phyloP scores from a whole-genome alignment of 2,113 vertebrate genomes.

The Bubo bubo region DNA sequence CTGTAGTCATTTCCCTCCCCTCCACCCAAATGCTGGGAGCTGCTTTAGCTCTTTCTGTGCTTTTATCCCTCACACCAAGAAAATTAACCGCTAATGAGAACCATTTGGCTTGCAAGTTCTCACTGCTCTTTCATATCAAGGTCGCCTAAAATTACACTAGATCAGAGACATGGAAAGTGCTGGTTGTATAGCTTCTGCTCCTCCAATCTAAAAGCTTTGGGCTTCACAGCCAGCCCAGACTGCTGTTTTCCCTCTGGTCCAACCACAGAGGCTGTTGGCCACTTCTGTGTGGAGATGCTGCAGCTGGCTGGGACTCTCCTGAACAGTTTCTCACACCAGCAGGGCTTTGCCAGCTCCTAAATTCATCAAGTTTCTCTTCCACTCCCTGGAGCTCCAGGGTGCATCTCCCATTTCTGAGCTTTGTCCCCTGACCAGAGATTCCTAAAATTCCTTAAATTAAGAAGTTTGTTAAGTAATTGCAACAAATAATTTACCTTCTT shows the following conservation, averaged over 20 bases:
- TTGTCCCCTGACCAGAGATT: neutral
- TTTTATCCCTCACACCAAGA: slow-evolving; percentile 50
- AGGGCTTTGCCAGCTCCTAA: neutral
- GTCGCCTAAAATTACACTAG: neutral
- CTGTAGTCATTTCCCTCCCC: neutral
- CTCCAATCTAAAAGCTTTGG: neutral
- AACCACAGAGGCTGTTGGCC: neutral
- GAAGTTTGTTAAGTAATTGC: neutral
- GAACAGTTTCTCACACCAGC: neutral
- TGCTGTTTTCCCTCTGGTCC: neutral
- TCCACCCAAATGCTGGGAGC: neutral
- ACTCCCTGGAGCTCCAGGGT: neutral
- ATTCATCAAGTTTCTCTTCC: neutral
- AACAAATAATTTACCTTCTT: neutral
- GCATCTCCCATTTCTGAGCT: neutral
- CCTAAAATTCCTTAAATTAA: neutral
- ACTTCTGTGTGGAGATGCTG: neutral
- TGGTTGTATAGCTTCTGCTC: neutral
- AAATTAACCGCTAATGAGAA: slow-evolving; percentile 42
- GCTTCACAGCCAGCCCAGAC: neutral
- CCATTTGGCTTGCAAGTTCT: slow-evolving; percentile 17
- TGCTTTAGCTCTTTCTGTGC: neutral
- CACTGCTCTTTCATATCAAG: neutral
- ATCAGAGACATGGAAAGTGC: neutral
- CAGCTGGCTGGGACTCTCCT: neutral